Conservation (phyloP, 2,113 vertebrate genomes). For the Enhydra lutris region DNA sequence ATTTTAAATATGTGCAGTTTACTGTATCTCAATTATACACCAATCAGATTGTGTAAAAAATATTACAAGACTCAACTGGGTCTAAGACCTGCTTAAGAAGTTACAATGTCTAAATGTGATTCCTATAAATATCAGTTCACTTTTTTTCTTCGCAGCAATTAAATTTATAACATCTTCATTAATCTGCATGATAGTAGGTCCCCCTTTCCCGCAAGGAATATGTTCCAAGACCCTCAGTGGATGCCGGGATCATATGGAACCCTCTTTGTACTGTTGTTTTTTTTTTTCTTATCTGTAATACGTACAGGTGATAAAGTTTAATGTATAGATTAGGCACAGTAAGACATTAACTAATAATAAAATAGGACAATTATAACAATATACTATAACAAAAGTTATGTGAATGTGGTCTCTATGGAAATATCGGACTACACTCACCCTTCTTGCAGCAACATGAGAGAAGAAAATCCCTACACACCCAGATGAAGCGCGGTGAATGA, state of each 20-base stretch:
- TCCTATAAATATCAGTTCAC: not conserved
- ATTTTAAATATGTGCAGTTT: not conserved
- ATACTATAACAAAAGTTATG: not conserved
- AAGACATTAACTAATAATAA: not conserved
- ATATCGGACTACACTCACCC: not conserved
- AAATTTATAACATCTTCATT: not conserved
- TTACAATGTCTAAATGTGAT: not conserved
- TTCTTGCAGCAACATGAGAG: not conserved
- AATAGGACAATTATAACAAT: no score
- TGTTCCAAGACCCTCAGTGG: not conserved
- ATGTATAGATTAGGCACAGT: not conserved
- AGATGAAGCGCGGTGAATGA: not conserved
- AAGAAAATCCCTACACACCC: not conserved
- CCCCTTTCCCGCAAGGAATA: not conserved
- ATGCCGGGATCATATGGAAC: not conserved
- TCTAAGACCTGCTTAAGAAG: not conserved
- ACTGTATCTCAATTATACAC: not conserved
- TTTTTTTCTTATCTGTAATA: not conserved
- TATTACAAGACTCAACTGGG: not conserved
- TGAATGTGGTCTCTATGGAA: not conserved
- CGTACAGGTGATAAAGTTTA: not conserved
- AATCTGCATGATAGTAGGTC: not conserved
- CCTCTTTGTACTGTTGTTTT: not conserved
- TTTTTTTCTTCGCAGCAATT: not conserved
- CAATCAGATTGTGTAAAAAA: not conserved